Conservation (phyloP, 2,888 invertebrate genomes). For the Sturmia bella region DNA sequence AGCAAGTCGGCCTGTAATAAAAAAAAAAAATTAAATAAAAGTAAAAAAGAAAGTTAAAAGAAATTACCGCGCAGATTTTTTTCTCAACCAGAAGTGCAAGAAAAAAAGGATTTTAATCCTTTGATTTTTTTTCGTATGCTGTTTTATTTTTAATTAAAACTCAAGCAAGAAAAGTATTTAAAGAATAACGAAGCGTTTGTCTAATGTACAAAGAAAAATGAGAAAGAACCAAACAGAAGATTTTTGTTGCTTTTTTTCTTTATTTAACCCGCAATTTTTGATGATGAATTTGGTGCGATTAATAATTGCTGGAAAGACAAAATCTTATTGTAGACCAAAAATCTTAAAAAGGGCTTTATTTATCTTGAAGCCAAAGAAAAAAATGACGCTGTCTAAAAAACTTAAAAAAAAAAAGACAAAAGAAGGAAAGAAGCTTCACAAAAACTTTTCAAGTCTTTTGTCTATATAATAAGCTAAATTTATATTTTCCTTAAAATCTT, state of each 20-base stretch:
- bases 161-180: constrained; percentile 56
- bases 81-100: background rate
- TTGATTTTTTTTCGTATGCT: constrained; percentile 9
- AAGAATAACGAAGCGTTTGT: constrained; percentile 55
- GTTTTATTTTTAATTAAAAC: constrained; percentile 60
- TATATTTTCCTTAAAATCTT: constrained; percentile 7
- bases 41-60: constrained; percentile 10
- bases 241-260: background rate
- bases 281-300: constrained; percentile 38
- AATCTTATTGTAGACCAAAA: constrained; percentile 1
- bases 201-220: constrained; percentile 12
- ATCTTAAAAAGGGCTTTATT: constrained; percentile 33
- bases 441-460: constrained; percentile 38
- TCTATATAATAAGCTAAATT: constrained; percentile 51
- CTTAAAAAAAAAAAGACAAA: background rate
- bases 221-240: background rate
- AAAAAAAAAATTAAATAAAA: background rate
- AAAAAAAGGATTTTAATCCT: constrained; percentile 32
- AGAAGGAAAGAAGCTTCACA: too few relatives aligned
- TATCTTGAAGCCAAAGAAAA: constrained; percentile 26
- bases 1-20: background rate
- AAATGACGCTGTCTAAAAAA: background rate
- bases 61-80: background rate
- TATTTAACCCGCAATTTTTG: constrained; percentile 14
- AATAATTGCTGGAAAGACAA: constrained; percentile 22